phyloP scores from a whole-genome alignment of 2,113 vertebrate genomes.

The Nansenia antarctica region DNA sequence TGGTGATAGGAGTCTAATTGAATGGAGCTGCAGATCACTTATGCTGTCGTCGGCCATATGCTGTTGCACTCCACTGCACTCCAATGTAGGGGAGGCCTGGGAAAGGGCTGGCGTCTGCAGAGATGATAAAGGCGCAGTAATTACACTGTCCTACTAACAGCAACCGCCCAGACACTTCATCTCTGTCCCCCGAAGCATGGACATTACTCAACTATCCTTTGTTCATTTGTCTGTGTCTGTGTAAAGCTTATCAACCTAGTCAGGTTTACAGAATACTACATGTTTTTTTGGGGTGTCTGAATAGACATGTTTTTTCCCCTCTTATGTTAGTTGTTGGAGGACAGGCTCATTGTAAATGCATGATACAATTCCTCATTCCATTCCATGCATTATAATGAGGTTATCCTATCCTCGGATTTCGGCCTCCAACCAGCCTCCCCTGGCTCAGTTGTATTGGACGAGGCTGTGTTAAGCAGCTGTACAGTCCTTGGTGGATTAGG shows the following conservation, averaged over 20 bases:
- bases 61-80: not conserved
- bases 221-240: not conserved
- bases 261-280: not conserved
- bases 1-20: not conserved
- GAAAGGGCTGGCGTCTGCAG: not conserved
- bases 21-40: slow-evolving; percentile 5
- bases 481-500: not conserved
- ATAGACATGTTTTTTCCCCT: not conserved
- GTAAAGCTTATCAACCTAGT: not conserved
- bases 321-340: not conserved
- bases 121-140: not conserved
- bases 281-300: not conserved
- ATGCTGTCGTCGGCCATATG: slow-evolving; percentile 1
- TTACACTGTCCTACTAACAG: not conserved
- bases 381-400: too few species aligned
- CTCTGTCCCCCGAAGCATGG: not conserved
- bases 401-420: too few species aligned
- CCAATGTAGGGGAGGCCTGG: slow-evolving; percentile 5
- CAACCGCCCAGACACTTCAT: not conserved
- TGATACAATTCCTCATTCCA: too few species aligned
- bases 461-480: not conserved
- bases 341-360: too few species aligned
- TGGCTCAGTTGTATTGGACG: not conserved
- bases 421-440: too few species aligned
- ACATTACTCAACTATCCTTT: not conserved